These are phyloP conservation scores for Astreopora myriophthalma DNA, from an alignment of 64 coral and sea anemone genomes.

Conservation along the genomic window DNA sequence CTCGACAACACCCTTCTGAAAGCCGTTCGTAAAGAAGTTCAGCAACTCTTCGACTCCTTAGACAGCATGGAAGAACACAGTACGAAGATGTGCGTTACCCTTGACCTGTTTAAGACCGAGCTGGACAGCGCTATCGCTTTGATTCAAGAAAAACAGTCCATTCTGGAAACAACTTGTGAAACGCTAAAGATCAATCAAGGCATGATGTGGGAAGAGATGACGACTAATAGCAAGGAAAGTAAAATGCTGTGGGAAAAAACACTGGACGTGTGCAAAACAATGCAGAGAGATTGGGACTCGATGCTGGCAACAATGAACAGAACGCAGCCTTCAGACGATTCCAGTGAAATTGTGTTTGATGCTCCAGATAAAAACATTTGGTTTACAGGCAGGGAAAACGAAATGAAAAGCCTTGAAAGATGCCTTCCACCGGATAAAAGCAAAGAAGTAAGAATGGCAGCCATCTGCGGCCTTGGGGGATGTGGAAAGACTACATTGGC, in stretches of 20 bases:
- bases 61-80: background rate
- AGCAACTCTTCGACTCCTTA: background rate
- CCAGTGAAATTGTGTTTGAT: slow-evolving; percentile 17
- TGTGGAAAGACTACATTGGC: slow-evolving; percentile 65
- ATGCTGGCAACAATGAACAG: no score
- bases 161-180: background rate
- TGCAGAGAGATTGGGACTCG: background rate
- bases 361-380: slow-evolving; percentile 37
- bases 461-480: slow-evolving; percentile 63
- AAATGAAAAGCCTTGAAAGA: slow-evolving; percentile 2
- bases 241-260: background rate
- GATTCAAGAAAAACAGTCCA: background rate
- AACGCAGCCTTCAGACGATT: background rate
- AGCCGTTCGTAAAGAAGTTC: background rate
- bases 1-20: background rate
- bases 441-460: background rate
- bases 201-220: no score
- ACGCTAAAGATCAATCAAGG: background rate
- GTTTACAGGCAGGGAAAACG: slow-evolving; percentile 50
- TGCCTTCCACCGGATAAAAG: background rate
- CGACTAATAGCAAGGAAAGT: no score
- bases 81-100: background rate
- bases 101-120: background rate
- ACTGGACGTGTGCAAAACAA: background rate
- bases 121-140: background rate